Base-by-base conservation (phyloP, 1,140 invertebrate species). In the Luehdorfia chinensis region DNA sequence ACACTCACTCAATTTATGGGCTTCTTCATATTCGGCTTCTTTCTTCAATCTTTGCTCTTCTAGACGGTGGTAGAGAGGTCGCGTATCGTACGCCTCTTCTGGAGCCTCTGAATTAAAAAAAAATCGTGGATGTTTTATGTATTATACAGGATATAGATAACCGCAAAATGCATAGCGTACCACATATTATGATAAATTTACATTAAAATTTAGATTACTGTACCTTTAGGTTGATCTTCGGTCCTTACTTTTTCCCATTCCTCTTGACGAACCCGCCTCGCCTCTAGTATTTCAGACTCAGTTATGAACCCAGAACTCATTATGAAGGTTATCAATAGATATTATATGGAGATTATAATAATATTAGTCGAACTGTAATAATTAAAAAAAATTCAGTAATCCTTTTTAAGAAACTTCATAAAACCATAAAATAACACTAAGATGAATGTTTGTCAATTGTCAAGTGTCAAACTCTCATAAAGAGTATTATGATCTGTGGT, bases 211-310 rank as follows among this genome's bases (percentile, higher is more conserved):
- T 6, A 21, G 6, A 21, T 3, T 21, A 43, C 19, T 43, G 34
- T 53, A 97, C 95, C 94, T 88, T 92, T 34, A n/a, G 96, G 96
- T 75, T 98, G 92, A 65, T 96, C 93, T 14, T 94, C 91, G 57
- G 93, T 94, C 56, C 97, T 87, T 0, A 97, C 96, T 89, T 93
- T 94, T 61, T 98, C 96, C 96, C 96, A 98, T 92, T 98, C 95
- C 84, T 96, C 94, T 75, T 98, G 96, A 7, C 96, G 89, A 28
- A 90, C 84, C 59, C 90, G 89, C 36, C 93, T 90, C 21, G 91
- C 91, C 68, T 97, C 95, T 25, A 93, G 91, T 25, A 96, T 87
- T 87, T 98, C 95, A 11, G 90, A 87, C 86, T 97, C 95, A 5
- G 94, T 92, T 59, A 97, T 93, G 88, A 97, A 97, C 33, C 94